Evolutionary conservation across 2,797 vertebrate genomes (phyloP).

Genomic region (Trichosurus vulpecula): DNA sequence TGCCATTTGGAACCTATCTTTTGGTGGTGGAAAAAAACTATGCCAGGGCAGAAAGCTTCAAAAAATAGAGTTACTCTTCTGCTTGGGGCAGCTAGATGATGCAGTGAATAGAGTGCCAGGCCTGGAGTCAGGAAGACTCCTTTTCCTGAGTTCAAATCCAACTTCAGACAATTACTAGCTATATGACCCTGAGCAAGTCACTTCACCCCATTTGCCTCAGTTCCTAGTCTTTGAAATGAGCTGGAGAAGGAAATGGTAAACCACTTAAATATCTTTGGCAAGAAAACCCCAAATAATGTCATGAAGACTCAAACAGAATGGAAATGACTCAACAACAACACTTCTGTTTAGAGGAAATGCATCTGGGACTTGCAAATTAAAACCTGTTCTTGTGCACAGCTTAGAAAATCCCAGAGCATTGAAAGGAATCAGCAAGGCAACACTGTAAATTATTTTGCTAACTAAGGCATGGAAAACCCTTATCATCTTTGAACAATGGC

Average conservation of each 20-base stretch:
- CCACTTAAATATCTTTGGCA: neutral
- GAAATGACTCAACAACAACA: neutral
- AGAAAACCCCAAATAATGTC: neutral
- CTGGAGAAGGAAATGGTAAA: neutral
- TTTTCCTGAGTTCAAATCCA: neutral
- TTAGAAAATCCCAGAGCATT: neutral
- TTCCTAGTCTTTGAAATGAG: neutral
- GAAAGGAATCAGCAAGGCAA: neutral
- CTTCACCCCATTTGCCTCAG: neutral
- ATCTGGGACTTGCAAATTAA: neutral
- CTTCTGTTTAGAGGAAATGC: neutral
- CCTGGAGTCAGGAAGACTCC: neutral
- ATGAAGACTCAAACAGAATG: neutral
- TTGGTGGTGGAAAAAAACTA: neutral
- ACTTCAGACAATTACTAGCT: neutral
- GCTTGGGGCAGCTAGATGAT: neutral
- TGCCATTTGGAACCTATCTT: neutral
- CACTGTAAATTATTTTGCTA: neutral
- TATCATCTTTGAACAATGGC: neutral
- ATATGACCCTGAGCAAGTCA: neutral
- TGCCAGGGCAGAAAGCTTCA: neutral
- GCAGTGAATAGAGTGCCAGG: neutral
- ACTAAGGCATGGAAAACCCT: neutral
- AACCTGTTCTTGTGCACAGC: neutral
- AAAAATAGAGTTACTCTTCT: neutral